Evolutionary conservation across 1,140 invertebrate genomes (phyloP).

Genomic region (Hycleus phaleratus): DNA sequence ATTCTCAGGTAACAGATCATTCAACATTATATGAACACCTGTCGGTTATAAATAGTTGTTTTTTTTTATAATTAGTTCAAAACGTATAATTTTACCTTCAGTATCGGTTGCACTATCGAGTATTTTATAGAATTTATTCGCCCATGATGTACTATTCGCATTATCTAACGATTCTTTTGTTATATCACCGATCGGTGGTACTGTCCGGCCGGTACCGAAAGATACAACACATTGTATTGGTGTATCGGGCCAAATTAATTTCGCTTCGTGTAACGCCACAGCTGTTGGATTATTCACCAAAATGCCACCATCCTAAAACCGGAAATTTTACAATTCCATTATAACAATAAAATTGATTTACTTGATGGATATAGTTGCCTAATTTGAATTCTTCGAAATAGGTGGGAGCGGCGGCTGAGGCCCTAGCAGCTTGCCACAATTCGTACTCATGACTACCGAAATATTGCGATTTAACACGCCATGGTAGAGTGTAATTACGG

Average conservation of each 20-base stretch:
- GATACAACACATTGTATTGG: conserved; percentile 80
- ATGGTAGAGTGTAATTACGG: conserved; percentile 78
- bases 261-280: conserved; percentile 82
- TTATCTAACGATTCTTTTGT: conserved; percentile 27
- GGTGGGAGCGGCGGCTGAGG: conserved; percentile 87
- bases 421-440: conserved; percentile 86
- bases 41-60: conserved; percentile 4
- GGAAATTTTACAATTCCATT: neutral
- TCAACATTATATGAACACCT: conserved; percentile 74
- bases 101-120: conserved; percentile 87
- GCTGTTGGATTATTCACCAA: conserved; percentile 87
- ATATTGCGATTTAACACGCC: conserved; percentile 67
- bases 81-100: conserved; percentile 52
- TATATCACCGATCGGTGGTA: conserved; percentile 37
- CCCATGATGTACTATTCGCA: conserved; percentile 54
- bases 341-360: conserved; percentile 36
- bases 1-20: conserved; percentile 69
- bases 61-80: neutral
- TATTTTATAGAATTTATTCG: conserved; percentile 75
- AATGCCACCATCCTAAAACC: conserved; percentile 68
- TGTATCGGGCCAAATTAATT: conserved; percentile 73
- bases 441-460: conserved; percentile 63
- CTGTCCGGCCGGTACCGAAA: conserved; percentile 71
- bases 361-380: conserved; percentile 71
- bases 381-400: conserved; percentile 84